A percentile compares a stretch with the other conserved stretches of the same genome.
These are phyloP conservation scores for Aptenodytes patagonicus DNA, from an alignment of 2,113 vertebrate species.

Conservation along the genomic window DNA sequence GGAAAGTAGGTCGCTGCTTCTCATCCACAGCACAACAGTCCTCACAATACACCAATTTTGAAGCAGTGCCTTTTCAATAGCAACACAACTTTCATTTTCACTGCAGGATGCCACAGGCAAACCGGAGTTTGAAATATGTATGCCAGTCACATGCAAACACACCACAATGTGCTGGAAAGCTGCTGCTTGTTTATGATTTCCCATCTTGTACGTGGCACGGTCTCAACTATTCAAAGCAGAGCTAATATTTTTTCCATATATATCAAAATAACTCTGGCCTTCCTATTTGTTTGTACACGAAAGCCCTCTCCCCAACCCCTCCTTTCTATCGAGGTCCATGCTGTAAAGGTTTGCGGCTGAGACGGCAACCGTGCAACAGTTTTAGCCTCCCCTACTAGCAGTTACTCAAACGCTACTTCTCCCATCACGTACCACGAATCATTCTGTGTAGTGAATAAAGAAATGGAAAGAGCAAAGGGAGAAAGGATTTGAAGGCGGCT, in stretches of 20 bases:
- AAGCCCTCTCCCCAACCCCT: not conserved
- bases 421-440: not conserved
- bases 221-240: conserved; percentile 18
- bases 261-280: not conserved
- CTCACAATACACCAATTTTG: conserved; percentile 39
- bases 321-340: not conserved
- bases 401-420: not conserved
- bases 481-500: not conserved
- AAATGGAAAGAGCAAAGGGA: not conserved
- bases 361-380: accelerated
- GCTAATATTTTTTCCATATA: not conserved
- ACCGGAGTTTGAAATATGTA: conserved; percentile 57
- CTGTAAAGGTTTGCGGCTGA: not conserved
- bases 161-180: conserved; percentile 57
- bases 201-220: not conserved
- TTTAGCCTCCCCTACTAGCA: not conserved
- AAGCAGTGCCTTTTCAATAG: conserved; percentile 38
- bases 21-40: conserved; percentile 5
- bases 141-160: conserved; percentile 64
- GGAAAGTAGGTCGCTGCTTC: conserved; percentile 45
- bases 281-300: not conserved
- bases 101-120: conserved; percentile 62
- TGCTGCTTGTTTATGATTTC: conserved; percentile 46
- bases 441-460: not conserved
- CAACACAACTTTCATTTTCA: conserved; percentile 65